A percentile compares a stretch with the other conserved stretches of the same genome.
Evolutionary conservation across 2,113 vertebrate genomes (phyloP).

Genomic region (zebrafish (Danio rerio)): GRCz12tu NC_133191.1:29849501-29850000

Average conservation of each 20-base stretch:
- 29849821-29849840: background rate
- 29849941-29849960: slow-evolving; percentile 87
- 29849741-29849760: slow-evolving; percentile 82
- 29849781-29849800: slow-evolving; percentile 89
- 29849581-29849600: no score
- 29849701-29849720: slow-evolving; percentile 83
- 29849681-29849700: slow-evolving; percentile 84
- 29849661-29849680: slow-evolving; percentile 83
- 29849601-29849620: no score
- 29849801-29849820: slow-evolving; percentile 73
- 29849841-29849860: background rate
- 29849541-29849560: no score
- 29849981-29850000: slow-evolving; percentile 86
- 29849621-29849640: background rate
- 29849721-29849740: slow-evolving; percentile 85
- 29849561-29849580: no score
- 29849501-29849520: no score
- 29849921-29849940: slow-evolving; percentile 82
- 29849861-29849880: background rate
- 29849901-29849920: slow-evolving; percentile 79
- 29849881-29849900: slow-evolving; percentile 77
- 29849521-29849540: no score
- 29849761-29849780: slow-evolving; percentile 86
- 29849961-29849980: slow-evolving; percentile 86
- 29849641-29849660: slow-evolving; percentile 4